Evolutionary conservation across 2,113 vertebrate genomes (phyloP), one percentile per base, ranked within the genome.

Genomic region (Periophthalmodon schlosseri): DNA sequence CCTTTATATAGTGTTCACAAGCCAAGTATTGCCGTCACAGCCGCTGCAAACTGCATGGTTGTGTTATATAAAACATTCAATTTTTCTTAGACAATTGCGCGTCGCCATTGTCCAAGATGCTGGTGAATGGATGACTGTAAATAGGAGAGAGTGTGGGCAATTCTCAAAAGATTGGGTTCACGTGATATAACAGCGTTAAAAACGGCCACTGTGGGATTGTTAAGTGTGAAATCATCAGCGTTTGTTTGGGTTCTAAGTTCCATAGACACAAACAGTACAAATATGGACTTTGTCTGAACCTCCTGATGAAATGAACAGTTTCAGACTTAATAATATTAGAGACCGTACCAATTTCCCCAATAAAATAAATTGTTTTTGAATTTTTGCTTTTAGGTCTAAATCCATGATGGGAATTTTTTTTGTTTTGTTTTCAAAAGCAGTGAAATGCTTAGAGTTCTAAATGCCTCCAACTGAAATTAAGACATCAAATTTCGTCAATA

Each of bases 1-100:
- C 34, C 20, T 65, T 65, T 65, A 65, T 65, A 44, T 39, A 65
- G 33, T 65, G 34, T 44, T 39, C 63, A 39, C 33, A 65, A 12
- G 9, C 8, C 34, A 20, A 44, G 34, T n/a, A 4, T 5, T n/a
- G 10, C 18, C 3, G 15, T 18, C 33, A n/a, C 16, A 39, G 33
- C 11, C 18, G 6, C 15, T 3, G 28, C 60, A 33, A 28, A 24
- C 58, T 1, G 58, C 60, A 20, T 18, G 9, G 24, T 33, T 14
- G 28, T 63, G 60, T 34, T 5, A 5, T 15, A 33, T 10, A 14
- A 60, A 28, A 33, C 24, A 34, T 18, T 34, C 24, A 23, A 33
- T 60, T 28, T 33, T 44, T 44, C 39, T 44, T 49, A 14, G 12
- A 49, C 12, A 49, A 16, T 49, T 49, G 47, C 4, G 49, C 20